phyloP scores from a whole-genome alignment of 1,140 invertebrate species.

The Alviniconcha marisindica region DNA sequence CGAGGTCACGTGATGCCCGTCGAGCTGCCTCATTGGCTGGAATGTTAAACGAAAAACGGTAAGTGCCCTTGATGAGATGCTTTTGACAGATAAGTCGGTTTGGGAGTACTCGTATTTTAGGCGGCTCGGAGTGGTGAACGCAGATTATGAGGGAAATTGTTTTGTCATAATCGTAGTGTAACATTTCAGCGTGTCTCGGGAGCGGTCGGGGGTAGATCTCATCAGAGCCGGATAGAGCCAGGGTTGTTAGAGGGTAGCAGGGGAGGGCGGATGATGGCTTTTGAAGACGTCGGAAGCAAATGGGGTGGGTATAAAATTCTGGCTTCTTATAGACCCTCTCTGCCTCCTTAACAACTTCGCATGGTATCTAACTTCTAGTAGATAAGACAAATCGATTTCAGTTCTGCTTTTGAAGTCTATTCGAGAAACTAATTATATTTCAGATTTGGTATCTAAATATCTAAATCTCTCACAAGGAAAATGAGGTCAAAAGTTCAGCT shows the following conservation, averaged over 20 bases:
- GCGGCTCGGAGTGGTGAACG: constrained; percentile 3
- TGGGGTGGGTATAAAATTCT: too few relatives aligned
- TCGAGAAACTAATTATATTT: too few relatives aligned
- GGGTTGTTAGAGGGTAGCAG: constrained; percentile 32
- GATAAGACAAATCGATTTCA: too few relatives aligned
- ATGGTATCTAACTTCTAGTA: too few relatives aligned
- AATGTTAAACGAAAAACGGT: constrained; percentile 45
- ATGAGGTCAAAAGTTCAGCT: too few relatives aligned
- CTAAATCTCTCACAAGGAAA: too few relatives aligned
- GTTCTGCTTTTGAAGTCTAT: too few relatives aligned
- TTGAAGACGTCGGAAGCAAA: constrained; percentile 34
- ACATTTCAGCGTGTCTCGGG: constrained; percentile 32
- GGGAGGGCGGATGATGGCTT: neutral
- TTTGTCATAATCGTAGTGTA: constrained; percentile 45
- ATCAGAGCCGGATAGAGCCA: constrained; percentile 7
- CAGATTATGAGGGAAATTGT: constrained; percentile 45
- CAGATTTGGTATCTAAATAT: too few relatives aligned
- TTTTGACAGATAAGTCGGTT: constrained; percentile 43
- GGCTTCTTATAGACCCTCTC: too few relatives aligned
- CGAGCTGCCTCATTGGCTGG: constrained; percentile 40
- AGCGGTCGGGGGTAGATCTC: constrained; percentile 31
- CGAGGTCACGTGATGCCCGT: constrained; percentile 35
- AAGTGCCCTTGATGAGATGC: constrained; percentile 35
- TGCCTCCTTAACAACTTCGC: too few relatives aligned
- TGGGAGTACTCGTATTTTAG: constrained; percentile 6